phyloP scores from a whole-genome alignment of 30 jellyfish, hydroid and myxozoan species.

The Haliclystus octoradiatus region DNA sequence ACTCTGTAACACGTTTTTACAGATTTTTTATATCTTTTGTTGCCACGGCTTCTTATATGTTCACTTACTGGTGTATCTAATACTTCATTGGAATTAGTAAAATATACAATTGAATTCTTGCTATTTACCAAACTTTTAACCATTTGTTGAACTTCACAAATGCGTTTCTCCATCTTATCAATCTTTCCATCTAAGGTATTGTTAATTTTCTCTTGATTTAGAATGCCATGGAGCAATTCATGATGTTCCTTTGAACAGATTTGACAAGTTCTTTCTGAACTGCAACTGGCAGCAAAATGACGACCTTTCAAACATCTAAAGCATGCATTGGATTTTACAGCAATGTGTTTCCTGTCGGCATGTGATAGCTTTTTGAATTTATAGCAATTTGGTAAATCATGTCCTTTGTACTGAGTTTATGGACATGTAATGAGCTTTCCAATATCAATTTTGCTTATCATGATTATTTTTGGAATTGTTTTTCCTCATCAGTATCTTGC shows the following conservation, averaged over 20 bases:
- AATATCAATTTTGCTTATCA: background rate
- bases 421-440: background rate
- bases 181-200: background rate
- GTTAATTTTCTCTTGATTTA: background rate
- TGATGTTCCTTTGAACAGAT: background rate
- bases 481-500: background rate
- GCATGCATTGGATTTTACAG: background rate
- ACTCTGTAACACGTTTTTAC: background rate
- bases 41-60: background rate
- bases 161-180: background rate
- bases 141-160: background rate
- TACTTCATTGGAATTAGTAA: background rate
- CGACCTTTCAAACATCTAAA: background rate
- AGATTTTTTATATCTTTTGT: background rate
- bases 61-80: background rate
- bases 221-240: background rate
- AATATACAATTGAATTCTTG: background rate
- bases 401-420: background rate
- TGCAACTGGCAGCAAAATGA: background rate
- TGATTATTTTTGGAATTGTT: background rate
- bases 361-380: background rate
- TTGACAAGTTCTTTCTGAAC: background rate
- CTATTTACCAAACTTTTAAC: background rate
- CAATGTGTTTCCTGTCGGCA: background rate
- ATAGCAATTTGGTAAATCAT: background rate